Evolutionary conservation across 2,113 vertebrate species (phyloP).

Genomic region (Gymnogyps californianus): DNA sequence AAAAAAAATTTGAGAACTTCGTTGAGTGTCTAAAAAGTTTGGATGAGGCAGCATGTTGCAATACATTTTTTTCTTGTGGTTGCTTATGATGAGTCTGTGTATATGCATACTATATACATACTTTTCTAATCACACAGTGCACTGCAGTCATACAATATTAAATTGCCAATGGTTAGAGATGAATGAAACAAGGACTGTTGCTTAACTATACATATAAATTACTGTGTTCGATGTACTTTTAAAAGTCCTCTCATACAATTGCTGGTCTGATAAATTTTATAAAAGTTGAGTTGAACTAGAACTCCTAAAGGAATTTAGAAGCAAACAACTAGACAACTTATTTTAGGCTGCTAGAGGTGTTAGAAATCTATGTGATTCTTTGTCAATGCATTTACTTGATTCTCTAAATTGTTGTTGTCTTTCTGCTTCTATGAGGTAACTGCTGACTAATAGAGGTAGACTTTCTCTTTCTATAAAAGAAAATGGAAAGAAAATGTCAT

Average conservation of each 20-base stretch:
- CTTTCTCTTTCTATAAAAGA: neutral
- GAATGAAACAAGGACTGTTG: neutral
- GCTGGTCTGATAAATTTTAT: neutral
- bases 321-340: neutral
- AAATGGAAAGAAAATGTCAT: neutral
- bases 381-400: neutral
- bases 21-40: neutral
- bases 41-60: neutral
- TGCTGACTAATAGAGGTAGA: neutral
- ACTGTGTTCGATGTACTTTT: neutral
- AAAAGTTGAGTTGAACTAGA: neutral
- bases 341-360: neutral
- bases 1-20: neutral
- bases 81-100: neutral
- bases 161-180: neutral
- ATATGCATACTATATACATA: neutral
- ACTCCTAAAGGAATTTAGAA: neutral
- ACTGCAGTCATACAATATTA: neutral
- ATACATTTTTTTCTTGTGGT: neutral
- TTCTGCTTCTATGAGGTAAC: neutral
- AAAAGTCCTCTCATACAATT: neutral
- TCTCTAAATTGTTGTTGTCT: neutral
- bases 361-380: neutral
- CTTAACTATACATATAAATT: neutral
- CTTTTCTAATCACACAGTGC: neutral